These are phyloP conservation scores for Drosophila ustulata DNA, from an alignment of 2,888 invertebrate species.

Conservation along the genomic window DNA sequence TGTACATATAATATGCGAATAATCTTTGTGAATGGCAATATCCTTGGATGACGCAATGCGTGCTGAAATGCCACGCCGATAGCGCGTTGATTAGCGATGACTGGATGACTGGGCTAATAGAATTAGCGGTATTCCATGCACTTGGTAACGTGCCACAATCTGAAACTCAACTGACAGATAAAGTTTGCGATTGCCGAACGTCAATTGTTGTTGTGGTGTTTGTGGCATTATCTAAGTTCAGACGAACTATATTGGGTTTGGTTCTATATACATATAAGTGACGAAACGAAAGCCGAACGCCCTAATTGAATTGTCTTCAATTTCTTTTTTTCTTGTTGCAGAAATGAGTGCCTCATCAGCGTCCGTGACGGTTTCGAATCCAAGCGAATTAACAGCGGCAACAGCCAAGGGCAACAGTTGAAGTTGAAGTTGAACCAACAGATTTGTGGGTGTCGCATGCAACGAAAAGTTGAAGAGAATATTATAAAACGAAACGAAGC, in stretches of 20 bases:
- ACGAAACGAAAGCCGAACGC: not conserved
- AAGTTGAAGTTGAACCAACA: slow-evolving; percentile 13
- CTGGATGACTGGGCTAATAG: slow-evolving; percentile 5
- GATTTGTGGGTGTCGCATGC: slow-evolving; percentile 3
- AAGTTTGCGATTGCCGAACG: not conserved
- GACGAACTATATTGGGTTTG: not conserved
- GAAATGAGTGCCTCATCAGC: slow-evolving; percentile 70
- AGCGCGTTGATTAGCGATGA: not conserved
- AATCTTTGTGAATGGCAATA: not conserved
- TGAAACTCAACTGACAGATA: slow-evolving; percentile 2
- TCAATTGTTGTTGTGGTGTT: not conserved
- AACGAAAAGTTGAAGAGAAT: slow-evolving; percentile 1
- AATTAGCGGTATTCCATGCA: slow-evolving; percentile 5
- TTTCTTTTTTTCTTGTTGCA: slow-evolving; percentile 16
- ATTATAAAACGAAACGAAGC: not conserved
- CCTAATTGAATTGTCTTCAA: slow-evolving; percentile 22
- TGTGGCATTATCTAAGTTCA: slow-evolving; percentile 1
- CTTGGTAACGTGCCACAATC: slow-evolving; percentile 5
- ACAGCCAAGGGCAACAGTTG: slow-evolving; percentile 51
- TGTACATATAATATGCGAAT: too few relatives aligned
- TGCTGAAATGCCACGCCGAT: not conserved
- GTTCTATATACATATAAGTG: not conserved
- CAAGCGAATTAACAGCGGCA: slow-evolving; percentile 55
- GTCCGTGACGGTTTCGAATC: slow-evolving; percentile 53
- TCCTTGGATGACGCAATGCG: not conserved